Base-by-base conservation (phyloP, 2,888 invertebrate genomes). In the Sinhomidia bicolor region DNA sequence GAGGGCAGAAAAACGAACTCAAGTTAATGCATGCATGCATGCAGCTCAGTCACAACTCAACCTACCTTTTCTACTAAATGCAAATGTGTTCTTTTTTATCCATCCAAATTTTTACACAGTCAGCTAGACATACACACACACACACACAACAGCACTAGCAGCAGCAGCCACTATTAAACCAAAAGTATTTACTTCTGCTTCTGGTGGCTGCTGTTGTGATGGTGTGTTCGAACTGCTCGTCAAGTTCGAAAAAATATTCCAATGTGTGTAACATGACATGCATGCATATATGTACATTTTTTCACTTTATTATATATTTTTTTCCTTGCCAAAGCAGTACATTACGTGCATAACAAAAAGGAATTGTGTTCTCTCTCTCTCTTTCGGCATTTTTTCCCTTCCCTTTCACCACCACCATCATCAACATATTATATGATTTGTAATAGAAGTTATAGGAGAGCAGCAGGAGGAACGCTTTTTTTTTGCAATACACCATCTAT, bases 41-140 rank as follows among this genome's bases (percentile, higher is more conserved):
- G n/a, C n/a, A n/a, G n/a, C n/a, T n/a, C n/a, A n/a, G n/a, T n/a
- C n/a, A n/a, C n/a, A n/a, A 44, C 12, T 23, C 41, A 17, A 44
- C 74, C 74, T 29, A 74, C 74, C 74, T 74, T 74, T 74, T 9
- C 74, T 47, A 51, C 74, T 74, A 74, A 74, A 74, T 74, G 74
- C 74, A 74, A 74, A 74, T 74, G 74, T 47, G 44, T 26, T 74
- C 44, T 23, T 44, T 71, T 44, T 47, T 47, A 74, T 71, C 23
- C 23, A 71, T 44, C 36, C 26, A 62, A 29, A n/a, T n/a, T 60
- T 74, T 47, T 36, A 74, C 26, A 26, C 14, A 74, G 44, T 5
- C 68, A 44, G 17, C 14, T 65, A 17, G 41, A n/a, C 3, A n/a
- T 29, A 9, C 20, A 6, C 23, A 4, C 17, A 14, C 26, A 26